Base-by-base conservation (phyloP, 2,888 invertebrate genomes). In the Cheilosia urbana region DNA sequence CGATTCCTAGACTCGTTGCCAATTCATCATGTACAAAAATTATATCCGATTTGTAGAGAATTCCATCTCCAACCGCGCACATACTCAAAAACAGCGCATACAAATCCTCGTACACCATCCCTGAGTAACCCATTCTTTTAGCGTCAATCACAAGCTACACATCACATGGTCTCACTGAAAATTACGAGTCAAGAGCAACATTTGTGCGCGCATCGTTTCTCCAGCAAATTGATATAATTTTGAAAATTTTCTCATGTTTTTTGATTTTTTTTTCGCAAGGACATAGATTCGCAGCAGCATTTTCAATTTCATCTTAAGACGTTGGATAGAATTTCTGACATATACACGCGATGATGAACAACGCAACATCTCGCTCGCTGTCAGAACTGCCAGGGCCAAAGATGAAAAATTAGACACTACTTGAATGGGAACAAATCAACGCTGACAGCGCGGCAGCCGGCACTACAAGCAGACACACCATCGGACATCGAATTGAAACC, bases 401-500 rank as follows among this genome's bases (percentile, higher is more conserved):
- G 62, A 77, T 69, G 69, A 77, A 77, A 77, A 62, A 77, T 69
- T 62, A 77, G 72, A 65, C 57, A 72, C 71, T 79, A 65, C 71
- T 72, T 65, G 57, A 72, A 72, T 63, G 65, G 65, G 65, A 65
- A 79, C 65, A 79, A 79, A 79, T 79, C 78, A 60, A 65, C 49
- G 49, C 78, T 79, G 78, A 79, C 78, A 78, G 63, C 55, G 47
- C 55, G 47, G 76, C 68, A 34, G 37, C 47, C 34, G 27, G 15
- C 37, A 40, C 30, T 40, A 42, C 21, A 49, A 45, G 21, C 34
- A 27, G 17, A 4, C 27, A 24, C 60, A 69, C 49, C 53, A 24
- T 60, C 62, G 68, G 68, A 78, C 78, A 79, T 79, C 49, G 58
- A 72, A 79, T 79, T 72, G 63, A 79, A 72, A 65, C 71, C 72